phyloP scores from a whole-genome alignment of 2,888 invertebrate genomes.

The Philonicus albiceps region DNA sequence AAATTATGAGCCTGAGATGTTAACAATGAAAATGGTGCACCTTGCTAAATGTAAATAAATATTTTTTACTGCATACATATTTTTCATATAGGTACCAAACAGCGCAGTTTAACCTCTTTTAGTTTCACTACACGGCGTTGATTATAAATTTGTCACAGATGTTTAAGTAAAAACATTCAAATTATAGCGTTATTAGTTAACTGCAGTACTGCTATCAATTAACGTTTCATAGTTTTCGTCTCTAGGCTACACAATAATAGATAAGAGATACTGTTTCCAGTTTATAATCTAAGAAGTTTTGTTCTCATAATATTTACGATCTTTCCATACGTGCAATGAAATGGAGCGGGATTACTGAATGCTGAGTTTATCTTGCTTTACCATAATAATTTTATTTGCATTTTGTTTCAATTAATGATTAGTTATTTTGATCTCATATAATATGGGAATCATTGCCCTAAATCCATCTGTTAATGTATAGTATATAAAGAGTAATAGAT shows the following conservation, averaged over 20 bases:
- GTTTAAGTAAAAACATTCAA: too few relatives aligned
- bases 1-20: background rate
- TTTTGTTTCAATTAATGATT: background rate
- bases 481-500: slow-evolving; percentile 10
- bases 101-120: too few relatives aligned
- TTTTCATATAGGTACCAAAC: too few relatives aligned
- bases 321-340: slow-evolving; percentile 25
- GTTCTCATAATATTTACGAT: background rate
- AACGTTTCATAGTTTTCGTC: slow-evolving; percentile 6
- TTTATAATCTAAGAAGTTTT: background rate
- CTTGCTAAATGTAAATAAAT: too few relatives aligned
- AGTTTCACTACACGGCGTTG: too few relatives aligned
- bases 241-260: slow-evolving; percentile 34
- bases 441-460: slow-evolving; percentile 10
- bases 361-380: background rate
- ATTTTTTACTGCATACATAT: too few relatives aligned
- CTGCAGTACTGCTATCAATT: background rate
- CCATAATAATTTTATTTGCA: background rate
- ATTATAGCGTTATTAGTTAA: background rate
- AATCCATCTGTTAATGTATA: background rate
- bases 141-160: background rate
- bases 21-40: too few relatives aligned
- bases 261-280: slow-evolving; percentile 5
- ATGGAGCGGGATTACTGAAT: slow-evolving; percentile 4
- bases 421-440: background rate